A percentile compares a stretch with the other conserved stretches of the same genome.
Conservation (phyloP, 2,113 vertebrate genomes). For the Cyanoramphus novaezelandiae region DNA sequence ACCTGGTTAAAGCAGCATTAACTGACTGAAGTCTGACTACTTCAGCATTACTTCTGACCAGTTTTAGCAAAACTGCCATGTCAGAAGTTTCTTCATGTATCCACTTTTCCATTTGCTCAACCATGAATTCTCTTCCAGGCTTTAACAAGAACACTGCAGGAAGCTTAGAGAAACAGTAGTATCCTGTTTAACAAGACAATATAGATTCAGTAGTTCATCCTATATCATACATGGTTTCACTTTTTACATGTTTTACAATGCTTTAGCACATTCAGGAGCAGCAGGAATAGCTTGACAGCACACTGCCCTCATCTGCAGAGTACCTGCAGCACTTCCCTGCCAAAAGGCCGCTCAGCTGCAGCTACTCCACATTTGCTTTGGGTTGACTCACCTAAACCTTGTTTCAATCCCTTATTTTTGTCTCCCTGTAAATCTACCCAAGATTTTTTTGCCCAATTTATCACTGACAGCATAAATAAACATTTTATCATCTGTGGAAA, state of each 20-base stretch:
- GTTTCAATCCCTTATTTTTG: not conserved
- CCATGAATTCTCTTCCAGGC: not conserved
- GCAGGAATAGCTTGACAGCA: not conserved
- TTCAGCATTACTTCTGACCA: not conserved
- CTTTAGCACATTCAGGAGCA: not conserved
- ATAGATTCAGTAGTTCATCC: not conserved
- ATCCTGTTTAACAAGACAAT: not conserved
- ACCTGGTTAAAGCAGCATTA: constrained; percentile 30
- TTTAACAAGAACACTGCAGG: not conserved
- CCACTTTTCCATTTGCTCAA: not conserved
- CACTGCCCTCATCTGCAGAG: not conserved
- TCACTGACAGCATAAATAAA: not conserved
- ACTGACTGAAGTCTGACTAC: not conserved
- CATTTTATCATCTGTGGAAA: not conserved
- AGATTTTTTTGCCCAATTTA: not conserved
- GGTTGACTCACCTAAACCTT: not conserved
- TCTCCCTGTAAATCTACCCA: not conserved
- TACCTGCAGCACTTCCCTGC: not conserved
- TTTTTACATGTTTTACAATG: not conserved
- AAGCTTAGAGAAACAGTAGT: constrained; percentile 29
- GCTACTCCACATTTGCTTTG: not conserved
- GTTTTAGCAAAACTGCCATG: not conserved
- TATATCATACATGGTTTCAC: not conserved
- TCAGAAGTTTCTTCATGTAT: constrained; percentile 1
- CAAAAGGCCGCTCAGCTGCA: not conserved